A percentile compares a stretch with the other conserved stretches of the same genome.
Evolutionary conservation across 2,113 vertebrate species (phyloP).

Genomic region (Mellivora capensis): DNA sequence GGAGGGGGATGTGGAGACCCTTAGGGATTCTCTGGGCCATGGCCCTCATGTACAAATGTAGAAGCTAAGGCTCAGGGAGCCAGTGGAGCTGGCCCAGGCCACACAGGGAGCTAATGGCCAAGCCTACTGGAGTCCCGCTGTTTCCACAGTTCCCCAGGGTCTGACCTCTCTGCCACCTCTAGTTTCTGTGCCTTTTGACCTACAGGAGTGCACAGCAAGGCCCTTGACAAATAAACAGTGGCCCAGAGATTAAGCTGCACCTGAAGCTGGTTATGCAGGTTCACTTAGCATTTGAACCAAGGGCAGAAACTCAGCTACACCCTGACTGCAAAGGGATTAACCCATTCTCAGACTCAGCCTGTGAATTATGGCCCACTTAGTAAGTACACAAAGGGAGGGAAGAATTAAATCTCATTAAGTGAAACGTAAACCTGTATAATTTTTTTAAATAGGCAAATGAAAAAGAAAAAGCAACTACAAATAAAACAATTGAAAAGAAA

Average conservation of each 20-base stretch:
- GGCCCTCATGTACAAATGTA: neutral
- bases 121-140: neutral
- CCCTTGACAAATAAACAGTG: slow-evolving; percentile 77
- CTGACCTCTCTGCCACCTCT: slow-evolving; percentile 73
- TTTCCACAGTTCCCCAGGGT: slow-evolving; percentile 34
- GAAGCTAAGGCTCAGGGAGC: neutral
- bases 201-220: slow-evolving; percentile 68
- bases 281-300: slow-evolving; percentile 62
- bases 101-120: slow-evolving; percentile 45
- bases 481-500: neutral
- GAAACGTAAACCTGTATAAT: neutral
- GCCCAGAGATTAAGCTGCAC: slow-evolving; percentile 71
- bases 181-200: slow-evolving; percentile 71
- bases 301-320: slow-evolving; percentile 24
- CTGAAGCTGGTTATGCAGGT: slow-evolving; percentile 74
- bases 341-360: slow-evolving; percentile 32
- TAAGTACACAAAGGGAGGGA: neutral
- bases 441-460: neutral
- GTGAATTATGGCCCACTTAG: neutral
- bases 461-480: neutral
- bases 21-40: neutral
- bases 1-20: rapidly evolving
- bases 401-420: neutral
- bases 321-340: slow-evolving; percentile 38
- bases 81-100: neutral